Base-by-base conservation (phyloP, 2,888 invertebrate genomes). In the Phalera bucephala region DNA sequence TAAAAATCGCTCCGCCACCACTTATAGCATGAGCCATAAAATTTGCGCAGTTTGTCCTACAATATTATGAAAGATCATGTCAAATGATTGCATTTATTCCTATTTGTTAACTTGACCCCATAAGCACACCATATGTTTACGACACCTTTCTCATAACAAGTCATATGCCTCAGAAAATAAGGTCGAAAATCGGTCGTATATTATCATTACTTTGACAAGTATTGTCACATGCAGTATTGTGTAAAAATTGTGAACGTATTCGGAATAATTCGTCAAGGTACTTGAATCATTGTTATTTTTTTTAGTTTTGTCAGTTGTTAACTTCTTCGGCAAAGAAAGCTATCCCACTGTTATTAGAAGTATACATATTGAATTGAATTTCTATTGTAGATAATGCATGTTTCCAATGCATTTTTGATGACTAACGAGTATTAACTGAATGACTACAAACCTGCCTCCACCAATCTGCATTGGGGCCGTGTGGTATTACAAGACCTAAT, bases 41-140 rank as follows among this genome's bases (percentile, higher is more conserved):
- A 61, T 54, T 67, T 66, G 65, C 66, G 64, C 65, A 74, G 74
- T 74, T 64, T 41, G 58, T 55, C 65, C 60, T 52, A 68, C 69
- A 81, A 79, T 83, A 78, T 82, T 80, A 69, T 76, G 75, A 78
- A 68, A 80, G 81, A 82, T 82, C 72, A 67, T 76, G 79, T 79
- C 83, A 78, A 78, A 77, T 74, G 80, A 82, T 80, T 69, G 65
- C 72, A 80, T 78, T 80, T 76, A 70, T 62, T 63, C 62, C 65
- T 62, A 72, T 79, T 72, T 68, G 72, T 53, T 62, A 50, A 51
- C 52, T 58, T 49, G 39, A 51, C 52, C 58, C 59, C 54, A 63
- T 66, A 65, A 62, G 53, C 62, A 55, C 60, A 40, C 52, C 52
- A 48, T 57, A 49, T 31, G 13, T n/a, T 14, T 23, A 11, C 1